Evolutionary conservation across 1,140 invertebrate genomes (phyloP), one percentile per base, ranked within the genome.

Genomic region (Mycetomoellerius zeteki): DNA sequence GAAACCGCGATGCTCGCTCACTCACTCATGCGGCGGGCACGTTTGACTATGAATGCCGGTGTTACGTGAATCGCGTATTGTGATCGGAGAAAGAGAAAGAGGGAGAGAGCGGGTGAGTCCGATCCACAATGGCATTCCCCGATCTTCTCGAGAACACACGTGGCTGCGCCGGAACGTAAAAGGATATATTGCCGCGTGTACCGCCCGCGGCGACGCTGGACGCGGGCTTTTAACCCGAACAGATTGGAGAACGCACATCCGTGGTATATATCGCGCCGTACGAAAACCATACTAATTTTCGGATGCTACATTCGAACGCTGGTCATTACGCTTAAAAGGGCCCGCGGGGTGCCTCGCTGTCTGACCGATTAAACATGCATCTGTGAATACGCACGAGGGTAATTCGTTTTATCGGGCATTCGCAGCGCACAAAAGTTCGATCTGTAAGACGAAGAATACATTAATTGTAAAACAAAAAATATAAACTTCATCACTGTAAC

Each of bases 21-120:
- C 43, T 85, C 52, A 71, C 50, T 85, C 58, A 19, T 50, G 76
- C 62, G 73, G 71, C 72, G 65, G 58, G n/a, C 58, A 33, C 71
- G 89, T 91, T 91, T 78, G 87, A 89, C 82, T 88, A 75, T 64
- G 73, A 86, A 86, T 78, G 62, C 77, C 52, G 73, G 87, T 86
- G 76, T 90, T 88, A 88, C 82, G 82, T 72, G 84, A 75, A 78
- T 50, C 72, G 37, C 67, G 73, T 58, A 77, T 88, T 86, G 69
- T 58, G 27, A 21, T 30, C 43, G 19, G 30, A 78, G 27, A 78
- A 73, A 64, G 82, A 64, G 52, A 58, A 12, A 73, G 80, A 73
- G 8, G n/a, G 62, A 52, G 52, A 65, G 86, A 37, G 64, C 24
- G 43, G 54, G 56, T 37, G 75, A 64, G 58, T 71, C 8, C 81